Evolutionary conservation across 2,113 vertebrate genomes (phyloP).

Genomic region (Pica pica): DNA sequence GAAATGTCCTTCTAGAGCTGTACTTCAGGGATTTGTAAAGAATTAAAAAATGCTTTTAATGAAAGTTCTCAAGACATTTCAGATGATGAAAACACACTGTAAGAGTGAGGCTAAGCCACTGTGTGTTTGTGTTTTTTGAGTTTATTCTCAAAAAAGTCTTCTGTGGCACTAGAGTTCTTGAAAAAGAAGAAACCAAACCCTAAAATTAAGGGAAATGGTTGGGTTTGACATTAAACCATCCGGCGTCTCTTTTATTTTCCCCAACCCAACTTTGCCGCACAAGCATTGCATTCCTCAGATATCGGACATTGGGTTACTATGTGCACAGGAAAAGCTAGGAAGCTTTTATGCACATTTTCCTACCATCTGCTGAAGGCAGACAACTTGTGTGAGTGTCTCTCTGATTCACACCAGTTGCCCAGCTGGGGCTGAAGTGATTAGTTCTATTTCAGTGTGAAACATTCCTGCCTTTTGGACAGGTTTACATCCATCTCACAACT

Average conservation of each 20-base stretch:
- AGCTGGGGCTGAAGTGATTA: neutral
- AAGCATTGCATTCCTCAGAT: neutral
- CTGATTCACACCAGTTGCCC: neutral
- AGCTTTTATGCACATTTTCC: neutral
- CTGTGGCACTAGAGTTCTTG: neutral
- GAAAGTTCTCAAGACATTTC: neutral
- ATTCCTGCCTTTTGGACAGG: neutral
- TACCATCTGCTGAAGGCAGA: neutral
- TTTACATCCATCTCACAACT: neutral
- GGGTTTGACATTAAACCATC: neutral
- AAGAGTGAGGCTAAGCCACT: neutral
- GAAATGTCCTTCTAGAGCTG: neutral
- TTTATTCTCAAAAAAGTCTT: neutral
- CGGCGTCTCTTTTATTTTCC: neutral
- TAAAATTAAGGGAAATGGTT: neutral
- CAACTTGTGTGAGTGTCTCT: neutral
- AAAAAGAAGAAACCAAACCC: neutral
- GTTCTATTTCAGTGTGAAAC: neutral
- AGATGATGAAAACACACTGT: neutral
- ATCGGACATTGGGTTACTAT: rapidly evolving
- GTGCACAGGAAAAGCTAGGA: neutral
- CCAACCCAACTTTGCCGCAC: neutral
- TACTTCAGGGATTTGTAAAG: neutral
- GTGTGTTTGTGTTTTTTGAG: neutral
- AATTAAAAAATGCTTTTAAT: neutral